Base-by-base conservation (phyloP, 2,888 invertebrate genomes). In the Sisyra nigra region DNA sequence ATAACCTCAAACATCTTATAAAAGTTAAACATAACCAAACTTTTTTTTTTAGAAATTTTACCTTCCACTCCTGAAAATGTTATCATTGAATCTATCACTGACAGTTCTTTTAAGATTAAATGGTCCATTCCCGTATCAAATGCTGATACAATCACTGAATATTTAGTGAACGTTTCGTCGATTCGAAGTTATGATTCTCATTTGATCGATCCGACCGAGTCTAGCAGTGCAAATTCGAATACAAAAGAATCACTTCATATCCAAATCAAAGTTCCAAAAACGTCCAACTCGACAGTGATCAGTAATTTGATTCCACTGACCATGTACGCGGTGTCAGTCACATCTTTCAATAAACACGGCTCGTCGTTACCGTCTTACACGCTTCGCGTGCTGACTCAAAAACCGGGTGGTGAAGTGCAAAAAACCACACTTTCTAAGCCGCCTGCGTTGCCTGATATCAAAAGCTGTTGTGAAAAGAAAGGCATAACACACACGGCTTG, bases 241-340 rank as follows among this genome's bases (percentile, higher is more conserved):
- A 58, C 55, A 2, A 52, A 51, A 52, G 60, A 3, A 49, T 52
- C 39, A 50, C 58, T 53, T 57, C 57, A 66, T 50, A 57, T 62
- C 39, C 68, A 67, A 40, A 63, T 66, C 41, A 72, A 67, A 54
- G 78, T 82, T 1, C 67, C 69, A 2, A 66, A 68, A 3, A 72
- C 71, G 48, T 69, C 70, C 50, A 77, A 72, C 2, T 68, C 61
- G 41, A 63, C 76, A 0, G 59, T 73, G 1, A 55, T 85, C 2
- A 72, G 71, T 50, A 71, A 78, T 54, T 63, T 87, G 30, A 66
- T 68, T 9, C 81, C 86, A 0, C 80, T 81, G 54, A 85, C 84
- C 1, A 86, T 86, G 86, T 87, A 87, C 57, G 83, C 86, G 54
- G 69, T 86, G 5, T 71, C 75, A 0, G 77, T 87, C 8, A 75